These are phyloP conservation scores for Selene dorsalis DNA, from an alignment of 2,797 vertebrate genomes.

Conservation along the genomic window DNA sequence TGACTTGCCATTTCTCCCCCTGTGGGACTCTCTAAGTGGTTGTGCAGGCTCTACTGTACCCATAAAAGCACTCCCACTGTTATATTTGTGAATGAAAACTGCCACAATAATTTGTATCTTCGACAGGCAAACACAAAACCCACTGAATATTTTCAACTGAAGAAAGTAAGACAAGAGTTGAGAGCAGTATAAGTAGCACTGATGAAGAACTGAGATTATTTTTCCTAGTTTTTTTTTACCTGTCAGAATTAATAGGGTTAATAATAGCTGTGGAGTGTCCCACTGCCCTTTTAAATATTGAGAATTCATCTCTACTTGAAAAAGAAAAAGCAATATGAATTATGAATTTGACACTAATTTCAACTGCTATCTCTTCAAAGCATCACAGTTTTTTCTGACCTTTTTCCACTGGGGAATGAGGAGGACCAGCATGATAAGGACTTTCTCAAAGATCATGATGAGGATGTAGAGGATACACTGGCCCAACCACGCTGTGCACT, in stretches of 20 bases:
- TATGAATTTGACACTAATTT: neutral
- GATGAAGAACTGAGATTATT: neutral
- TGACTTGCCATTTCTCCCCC: neutral
- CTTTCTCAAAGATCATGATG: conserved; percentile 98
- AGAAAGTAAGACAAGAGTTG: neutral
- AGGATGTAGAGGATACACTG: conserved; percentile 97
- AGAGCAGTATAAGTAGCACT: neutral
- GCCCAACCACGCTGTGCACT: conserved; percentile 94
- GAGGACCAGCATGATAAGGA: conserved; percentile 94
- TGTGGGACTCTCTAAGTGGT: neutral
- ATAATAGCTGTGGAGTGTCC: neutral
- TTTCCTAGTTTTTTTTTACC: neutral
- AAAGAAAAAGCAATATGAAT: neutral
- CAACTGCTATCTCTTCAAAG: neutral
- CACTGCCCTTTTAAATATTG: neutral
- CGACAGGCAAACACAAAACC: neutral
- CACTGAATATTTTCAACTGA: neutral
- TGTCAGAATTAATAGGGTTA: neutral
- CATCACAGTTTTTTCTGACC: conserved; percentile 79
- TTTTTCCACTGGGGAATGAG: conserved; percentile 97
- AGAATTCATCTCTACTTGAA: neutral
- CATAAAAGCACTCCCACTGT: neutral
- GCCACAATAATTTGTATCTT: neutral
- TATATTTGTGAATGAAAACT: neutral
- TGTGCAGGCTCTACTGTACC: neutral